Percentiles rank a stretch among this genome's conserved stretches.
These are phyloP conservation scores for Steinernema scapterisci DNA, from an alignment of 2,888 invertebrate genomes.

Conservation along the genomic window DNA sequence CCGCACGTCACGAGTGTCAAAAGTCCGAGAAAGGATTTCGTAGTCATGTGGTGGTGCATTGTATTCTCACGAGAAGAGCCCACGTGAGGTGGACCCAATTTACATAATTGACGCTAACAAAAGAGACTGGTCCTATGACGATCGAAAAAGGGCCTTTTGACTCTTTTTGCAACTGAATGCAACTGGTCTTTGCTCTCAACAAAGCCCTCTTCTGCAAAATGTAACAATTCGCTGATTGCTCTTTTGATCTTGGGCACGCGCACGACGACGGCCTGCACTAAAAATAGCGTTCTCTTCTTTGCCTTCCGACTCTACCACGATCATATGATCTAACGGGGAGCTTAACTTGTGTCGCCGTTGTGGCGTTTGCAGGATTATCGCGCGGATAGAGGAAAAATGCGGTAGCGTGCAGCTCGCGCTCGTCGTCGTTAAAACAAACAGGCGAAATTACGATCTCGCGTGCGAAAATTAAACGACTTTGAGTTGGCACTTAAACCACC, in stretches of 20 bases:
- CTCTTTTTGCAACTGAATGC: too few relatives aligned
- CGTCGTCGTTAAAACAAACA: slow-evolving; percentile 10
- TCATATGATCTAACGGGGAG: neutral
- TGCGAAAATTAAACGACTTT: slow-evolving; percentile 20
- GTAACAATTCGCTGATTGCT: neutral
- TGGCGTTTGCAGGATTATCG: neutral
- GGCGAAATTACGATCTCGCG: slow-evolving; percentile 21
- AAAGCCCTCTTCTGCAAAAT: neutral
- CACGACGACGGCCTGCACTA: too few relatives aligned
- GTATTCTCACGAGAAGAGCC: too few relatives aligned
- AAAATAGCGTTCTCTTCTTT: too few relatives aligned
- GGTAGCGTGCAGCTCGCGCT: neutral
- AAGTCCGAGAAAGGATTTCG: too few relatives aligned
- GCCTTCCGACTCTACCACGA: neutral
- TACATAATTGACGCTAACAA: too few relatives aligned
- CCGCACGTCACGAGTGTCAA: too few relatives aligned
- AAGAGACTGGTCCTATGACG: too few relatives aligned
- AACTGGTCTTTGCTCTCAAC: neutral
- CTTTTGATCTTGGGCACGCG: slow-evolving; percentile 1
- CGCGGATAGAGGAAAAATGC: slow-evolving; percentile 2
- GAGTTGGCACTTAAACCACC: neutral
- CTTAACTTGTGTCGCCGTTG: neutral
- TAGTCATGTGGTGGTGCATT: too few relatives aligned
- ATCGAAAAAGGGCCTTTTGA: too few relatives aligned
- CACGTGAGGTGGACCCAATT: too few relatives aligned